These are phyloP conservation scores for Lithophane leautieri DNA, from an alignment of 2,888 invertebrate genomes.

Conservation along the genomic window DNA sequence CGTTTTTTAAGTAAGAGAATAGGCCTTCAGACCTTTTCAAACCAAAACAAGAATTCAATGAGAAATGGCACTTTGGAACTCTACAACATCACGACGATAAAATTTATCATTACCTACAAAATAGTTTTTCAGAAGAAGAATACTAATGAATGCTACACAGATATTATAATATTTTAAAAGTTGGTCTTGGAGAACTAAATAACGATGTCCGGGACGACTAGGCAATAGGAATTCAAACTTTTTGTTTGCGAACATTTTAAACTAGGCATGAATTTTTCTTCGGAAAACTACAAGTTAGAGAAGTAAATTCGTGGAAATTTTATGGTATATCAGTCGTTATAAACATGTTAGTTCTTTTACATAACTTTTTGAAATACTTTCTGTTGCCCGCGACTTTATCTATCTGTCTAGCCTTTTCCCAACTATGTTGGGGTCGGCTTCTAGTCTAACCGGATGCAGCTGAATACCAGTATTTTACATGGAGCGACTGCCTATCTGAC, in stretches of 20 bases:
- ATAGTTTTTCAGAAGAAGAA: slow-evolving; percentile 14
- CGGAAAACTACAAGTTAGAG: slow-evolving; percentile 13
- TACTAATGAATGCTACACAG: slow-evolving; percentile 18
- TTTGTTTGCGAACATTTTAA: slow-evolving; percentile 50
- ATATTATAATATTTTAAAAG: slow-evolving; percentile 36
- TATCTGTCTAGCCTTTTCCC: too few species aligned
- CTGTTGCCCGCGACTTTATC: too few species aligned
- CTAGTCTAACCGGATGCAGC: too few species aligned
- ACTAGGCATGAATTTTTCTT: slow-evolving; percentile 44
- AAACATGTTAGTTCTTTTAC: neutral
- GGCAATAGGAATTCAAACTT: slow-evolving; percentile 48
- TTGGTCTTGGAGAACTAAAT: slow-evolving; percentile 54
- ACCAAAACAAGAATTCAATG: slow-evolving; percentile 7
- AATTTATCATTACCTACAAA: slow-evolving; percentile 16
- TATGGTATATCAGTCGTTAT: slow-evolving; percentile 7
- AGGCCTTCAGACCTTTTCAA: slow-evolving; percentile 4
- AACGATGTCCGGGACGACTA: slow-evolving; percentile 47
- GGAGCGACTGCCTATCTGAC: too few species aligned
- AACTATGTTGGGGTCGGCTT: too few species aligned
- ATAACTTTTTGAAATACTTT: neutral
- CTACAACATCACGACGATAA: slow-evolving; percentile 7
- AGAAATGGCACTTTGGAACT: slow-evolving; percentile 27
- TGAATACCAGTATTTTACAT: too few species aligned
- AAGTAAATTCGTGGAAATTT: slow-evolving; percentile 16
- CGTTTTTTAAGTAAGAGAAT: too few species aligned